Base-by-base conservation (phyloP, 2,888 invertebrate genomes). In the Strigamia transsilvanica region DNA sequence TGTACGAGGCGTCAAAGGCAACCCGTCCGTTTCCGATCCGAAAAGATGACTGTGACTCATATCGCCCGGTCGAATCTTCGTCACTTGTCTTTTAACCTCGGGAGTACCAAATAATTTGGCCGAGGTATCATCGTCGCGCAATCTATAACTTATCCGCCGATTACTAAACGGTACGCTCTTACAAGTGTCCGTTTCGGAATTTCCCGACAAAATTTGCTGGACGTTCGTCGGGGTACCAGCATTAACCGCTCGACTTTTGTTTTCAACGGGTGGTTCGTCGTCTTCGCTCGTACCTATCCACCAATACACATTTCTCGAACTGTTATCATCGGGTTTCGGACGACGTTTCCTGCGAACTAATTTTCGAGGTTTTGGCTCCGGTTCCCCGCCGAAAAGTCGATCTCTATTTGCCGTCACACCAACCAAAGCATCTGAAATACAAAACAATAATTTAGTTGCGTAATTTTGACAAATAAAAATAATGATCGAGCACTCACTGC, bases 121-220 rank as follows among this genome's bases (percentile, higher is more conserved):
- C 21, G 61, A 66, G 23, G 61, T 66, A 18, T 66, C 61, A 21
- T 66, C 61, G 23, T 66, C 61, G 23, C 61, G 61, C 23, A 66
- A 18, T 66, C 18, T 66, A 18, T 66, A 66, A 15, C n/a, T 21
- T 21, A 9, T 21, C 61, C 61, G 61, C 23, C 61, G 61, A 21
- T 66, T 21, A n/a, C 61, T 1, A 1, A 66, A 10, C 12, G 21
- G 61, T 2, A 66, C 4, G 12, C n/a, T 66, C 12, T 66, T 66
- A 12, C 18, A 21, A 66, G 12, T 21, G 13, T 66, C 61, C 10
- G 61, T 1, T 12, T 5, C 12, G 6, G 61, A 66, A 66, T 12
- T 18, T 23, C 61, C 61, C 12, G 61, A 66, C 21, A 66, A 66
- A 66, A 66, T n/a, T 66, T 66, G 61, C 23, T 66, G 18, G 23